phyloP scores from a whole-genome alignment of 1,140 invertebrate genomes.

The Bombus superbus region DNA sequence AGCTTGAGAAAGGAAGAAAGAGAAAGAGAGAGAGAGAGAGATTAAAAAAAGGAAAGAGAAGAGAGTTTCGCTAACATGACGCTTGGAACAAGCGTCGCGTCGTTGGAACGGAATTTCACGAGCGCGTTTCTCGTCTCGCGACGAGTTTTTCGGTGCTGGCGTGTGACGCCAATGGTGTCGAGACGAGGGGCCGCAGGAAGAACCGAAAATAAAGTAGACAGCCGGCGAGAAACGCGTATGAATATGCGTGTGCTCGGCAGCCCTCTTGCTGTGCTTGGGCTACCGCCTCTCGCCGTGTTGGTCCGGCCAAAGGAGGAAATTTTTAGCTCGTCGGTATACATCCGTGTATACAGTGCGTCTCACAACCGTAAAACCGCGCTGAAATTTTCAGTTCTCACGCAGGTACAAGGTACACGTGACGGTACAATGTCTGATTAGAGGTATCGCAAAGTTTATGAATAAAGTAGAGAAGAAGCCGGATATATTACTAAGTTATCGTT shows the following conservation, averaged over 20 bases:
- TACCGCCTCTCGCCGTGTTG: conserved; percentile 34
- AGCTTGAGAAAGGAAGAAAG: background rate
- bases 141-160: conserved; percentile 57
- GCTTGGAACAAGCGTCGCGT: background rate
- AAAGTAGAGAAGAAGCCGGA: background rate
- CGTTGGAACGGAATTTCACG: conserved; percentile 45
- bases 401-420: background rate
- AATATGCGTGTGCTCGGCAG: conserved; percentile 48
- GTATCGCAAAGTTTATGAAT: background rate
- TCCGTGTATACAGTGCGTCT: conserved; percentile 20
- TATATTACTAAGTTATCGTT: background rate
- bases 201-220: conserved; percentile 76
- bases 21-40: background rate
- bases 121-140: conserved; percentile 50
- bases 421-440: background rate
- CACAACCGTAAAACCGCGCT: background rate
- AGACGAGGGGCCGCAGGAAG: conserved; percentile 67
- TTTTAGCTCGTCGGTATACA: conserved; percentile 57
- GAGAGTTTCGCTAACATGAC: background rate
- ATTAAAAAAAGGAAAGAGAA: no score
- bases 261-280: background rate
- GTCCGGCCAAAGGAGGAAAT: conserved; percentile 57
- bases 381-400: background rate
- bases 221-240: conserved; percentile 60
- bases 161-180: conserved; percentile 67